Conservation (phyloP, 2,113 vertebrate species). For the Oncorhynchus kisutch region DNA sequence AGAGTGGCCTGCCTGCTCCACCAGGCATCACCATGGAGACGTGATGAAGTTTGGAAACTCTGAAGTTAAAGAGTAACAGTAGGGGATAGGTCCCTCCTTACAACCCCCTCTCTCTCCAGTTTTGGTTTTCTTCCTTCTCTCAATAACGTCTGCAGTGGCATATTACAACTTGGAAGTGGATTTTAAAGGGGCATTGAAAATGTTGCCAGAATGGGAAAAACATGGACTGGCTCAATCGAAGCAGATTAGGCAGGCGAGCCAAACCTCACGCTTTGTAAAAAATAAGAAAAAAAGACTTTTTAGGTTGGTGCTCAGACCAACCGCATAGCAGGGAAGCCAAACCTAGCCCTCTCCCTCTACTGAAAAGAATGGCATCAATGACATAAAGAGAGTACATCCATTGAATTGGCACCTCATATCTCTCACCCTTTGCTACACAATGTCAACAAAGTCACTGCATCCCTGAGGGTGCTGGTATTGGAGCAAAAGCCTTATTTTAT, state of each 20-base stretch:
- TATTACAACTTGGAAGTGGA: conserved; percentile 69
- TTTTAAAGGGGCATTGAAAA: conserved; percentile 64
- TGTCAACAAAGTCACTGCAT: conserved; percentile 31
- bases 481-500: conserved; percentile 19
- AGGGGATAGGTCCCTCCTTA: conserved; percentile 32
- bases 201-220: conserved; percentile 71
- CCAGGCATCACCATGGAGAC: conserved; percentile 55
- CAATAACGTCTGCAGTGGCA: conserved; percentile 65
- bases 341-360: conserved; percentile 52
- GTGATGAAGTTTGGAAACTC: conserved; percentile 43
- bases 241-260: conserved; percentile 63
- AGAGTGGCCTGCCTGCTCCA: conserved; percentile 56
- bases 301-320: conserved; percentile 62
- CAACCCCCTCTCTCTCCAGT: conserved; percentile 12
- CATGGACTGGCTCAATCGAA: conserved; percentile 67
- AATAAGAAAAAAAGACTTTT: conserved; percentile 63
- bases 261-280: conserved; percentile 73
- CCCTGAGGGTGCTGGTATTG: conserved; percentile 19
- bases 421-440: conserved; percentile 9
- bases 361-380: conserved; percentile 28
- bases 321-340: conserved; percentile 56
- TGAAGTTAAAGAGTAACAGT: conserved; percentile 40
- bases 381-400: conserved; percentile 59
- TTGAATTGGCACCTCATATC: conserved; percentile 62
- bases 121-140: conserved; percentile 48